These are phyloP conservation scores for Sisyra nigra DNA, from an alignment of 2,888 invertebrate species.

Conservation along the genomic window DNA sequence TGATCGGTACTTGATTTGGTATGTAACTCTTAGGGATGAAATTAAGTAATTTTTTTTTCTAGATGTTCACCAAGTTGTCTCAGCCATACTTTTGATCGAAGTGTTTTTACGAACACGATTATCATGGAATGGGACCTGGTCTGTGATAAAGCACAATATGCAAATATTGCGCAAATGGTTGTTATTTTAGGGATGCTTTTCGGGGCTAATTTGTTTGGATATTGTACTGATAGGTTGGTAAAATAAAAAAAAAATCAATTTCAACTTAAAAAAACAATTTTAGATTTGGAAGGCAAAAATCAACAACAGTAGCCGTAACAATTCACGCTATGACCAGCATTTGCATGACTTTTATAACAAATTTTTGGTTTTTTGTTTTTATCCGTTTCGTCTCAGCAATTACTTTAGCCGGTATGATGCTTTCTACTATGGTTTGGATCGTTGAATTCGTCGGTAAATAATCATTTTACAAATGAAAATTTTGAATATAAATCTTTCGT, in stretches of 20 bases:
- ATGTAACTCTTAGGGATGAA: not conserved
- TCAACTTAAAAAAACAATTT: too few species aligned
- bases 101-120: constrained; percentile 53
- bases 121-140: constrained; percentile 61
- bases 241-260: too few species aligned
- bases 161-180: constrained; percentile 58
- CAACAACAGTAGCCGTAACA: too few species aligned
- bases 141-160: constrained; percentile 45
- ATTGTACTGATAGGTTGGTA: constrained; percentile 56
- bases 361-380: too few species aligned
- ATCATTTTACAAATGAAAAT: too few species aligned
- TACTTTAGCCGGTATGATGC: too few species aligned
- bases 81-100: constrained; percentile 41
- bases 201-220: constrained; percentile 59
- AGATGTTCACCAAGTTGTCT: constrained; percentile 37
- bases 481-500: not conserved
- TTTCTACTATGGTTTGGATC: too few species aligned
- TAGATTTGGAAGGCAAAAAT: too few species aligned
- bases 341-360: too few species aligned
- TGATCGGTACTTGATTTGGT: constrained; percentile 20
- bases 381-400: too few species aligned
- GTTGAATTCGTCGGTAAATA: too few species aligned
- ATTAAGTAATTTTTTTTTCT: not conserved
- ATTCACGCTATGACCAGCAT: too few species aligned
- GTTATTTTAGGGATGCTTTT: constrained; percentile 65